Base-by-base conservation (phyloP, 2,113 vertebrate genomes). In the Apodemus speciosus region DNA sequence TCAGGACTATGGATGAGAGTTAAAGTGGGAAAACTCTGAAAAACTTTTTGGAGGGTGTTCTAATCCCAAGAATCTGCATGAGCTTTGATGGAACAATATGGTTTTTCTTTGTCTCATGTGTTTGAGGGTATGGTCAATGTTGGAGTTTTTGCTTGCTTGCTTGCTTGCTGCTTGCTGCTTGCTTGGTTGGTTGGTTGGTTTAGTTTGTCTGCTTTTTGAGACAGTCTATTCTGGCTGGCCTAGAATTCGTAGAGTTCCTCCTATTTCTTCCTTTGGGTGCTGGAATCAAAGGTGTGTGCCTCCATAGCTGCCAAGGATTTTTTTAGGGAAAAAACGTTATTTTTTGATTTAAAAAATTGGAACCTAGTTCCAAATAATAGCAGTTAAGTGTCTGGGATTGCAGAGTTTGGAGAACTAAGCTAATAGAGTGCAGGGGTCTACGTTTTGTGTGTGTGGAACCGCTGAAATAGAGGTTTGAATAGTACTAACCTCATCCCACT, bases 1-100 rank as follows among this genome's bases (percentile, higher is more conserved):
- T 93, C 32, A 51, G 35, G 23, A 64, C n/a, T 93, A 6, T 20
- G 83, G 49, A 69, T 83, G 53, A 87, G 32, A 43, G 1, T 30
- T 94, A 56, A 79, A 95, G 79, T 89, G 56, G 14, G 23, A 86
- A 83, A 64, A 35, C 2, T 53, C 49, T 87, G n/a, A 43, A 91
- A 90, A 60, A 23, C 51, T 91, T 71, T 10, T 66, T 46, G 35
- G 91, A 75, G 84, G 56, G 18, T 21, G 3, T 27, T 85, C 90
- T 0, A 32, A 9, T 92, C 56, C 56, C 83, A 87, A 76, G 66
- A 8, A 77, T 80, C 1, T 79, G 20, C 0, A 15, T 46, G 83
- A 85, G 6, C 8, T 68, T 69, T 90, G 71, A 80, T 23, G 40
- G 23, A 88, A 62, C 46, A 49, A 21, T 68, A 6, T 4, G 69